phyloP scores from a whole-genome alignment of 2,888 invertebrate species.

The Leptothorax acervorum region DNA sequence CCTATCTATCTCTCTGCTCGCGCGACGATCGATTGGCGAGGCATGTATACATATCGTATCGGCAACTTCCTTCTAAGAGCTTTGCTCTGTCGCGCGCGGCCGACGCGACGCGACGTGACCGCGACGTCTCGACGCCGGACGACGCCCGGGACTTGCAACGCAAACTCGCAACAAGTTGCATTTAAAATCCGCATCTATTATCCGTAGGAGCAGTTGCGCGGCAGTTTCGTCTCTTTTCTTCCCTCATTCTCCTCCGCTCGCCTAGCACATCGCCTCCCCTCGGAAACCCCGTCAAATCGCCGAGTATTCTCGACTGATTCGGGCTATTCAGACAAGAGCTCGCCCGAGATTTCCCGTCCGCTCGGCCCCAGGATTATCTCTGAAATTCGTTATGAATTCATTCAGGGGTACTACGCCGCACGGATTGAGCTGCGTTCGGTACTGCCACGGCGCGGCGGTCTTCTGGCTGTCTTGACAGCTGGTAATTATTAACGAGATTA shows the following conservation, averaged over 20 bases:
- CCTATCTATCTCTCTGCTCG: conserved; percentile 19
- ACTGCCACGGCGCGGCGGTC: conserved; percentile 10
- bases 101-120: neutral
- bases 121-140: conserved; percentile 32
- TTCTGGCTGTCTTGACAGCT: conserved; percentile 52
- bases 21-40: conserved; percentile 33
- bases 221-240: conserved; percentile 58
- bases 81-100: neutral
- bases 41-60: neutral
- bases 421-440: conserved; percentile 15
- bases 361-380: conserved; percentile 37
- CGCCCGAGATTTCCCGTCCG: conserved; percentile 45
- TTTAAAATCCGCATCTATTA: conserved; percentile 76
- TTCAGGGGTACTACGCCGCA: conserved; percentile 21
- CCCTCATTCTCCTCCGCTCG: conserved; percentile 14
- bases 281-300: conserved; percentile 49
- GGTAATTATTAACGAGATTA: conserved; percentile 56
- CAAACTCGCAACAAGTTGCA: conserved; percentile 80
- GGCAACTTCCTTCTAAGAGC: conserved; percentile 33
- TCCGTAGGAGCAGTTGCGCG: conserved; percentile 50
- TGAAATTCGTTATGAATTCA: conserved; percentile 57
- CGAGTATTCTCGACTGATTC: conserved; percentile 56
- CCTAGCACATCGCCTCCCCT: neutral
- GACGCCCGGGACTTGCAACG: conserved; percentile 64
- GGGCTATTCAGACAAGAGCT: conserved; percentile 52